Conservation (phyloP, 2,797 vertebrate species). For the Melanogrammus aeglefinus region DNA sequence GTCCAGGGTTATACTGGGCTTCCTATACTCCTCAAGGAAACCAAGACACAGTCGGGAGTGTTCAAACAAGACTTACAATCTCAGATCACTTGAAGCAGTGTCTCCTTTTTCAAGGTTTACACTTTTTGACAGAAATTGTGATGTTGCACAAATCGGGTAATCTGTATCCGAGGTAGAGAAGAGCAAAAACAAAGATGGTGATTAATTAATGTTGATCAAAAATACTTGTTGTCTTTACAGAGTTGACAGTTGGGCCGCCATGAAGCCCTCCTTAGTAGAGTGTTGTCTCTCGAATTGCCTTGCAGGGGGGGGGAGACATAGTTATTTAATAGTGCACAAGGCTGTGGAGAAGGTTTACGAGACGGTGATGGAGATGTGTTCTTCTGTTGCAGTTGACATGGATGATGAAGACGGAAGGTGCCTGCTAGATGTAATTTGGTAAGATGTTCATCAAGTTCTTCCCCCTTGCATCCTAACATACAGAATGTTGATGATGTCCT, state of each 20-base stretch:
- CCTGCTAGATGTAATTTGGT: slow-evolving; percentile 99
- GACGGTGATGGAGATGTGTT: background rate
- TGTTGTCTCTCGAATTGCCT: background rate
- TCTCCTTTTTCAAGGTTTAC: background rate
- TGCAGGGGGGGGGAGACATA: background rate
- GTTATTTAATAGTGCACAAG: background rate
- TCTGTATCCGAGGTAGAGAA: background rate
- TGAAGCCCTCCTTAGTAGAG: background rate
- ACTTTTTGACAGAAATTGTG: background rate
- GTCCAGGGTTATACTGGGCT: background rate
- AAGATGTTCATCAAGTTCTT: slow-evolving; percentile 59
- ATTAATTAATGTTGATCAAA: background rate
- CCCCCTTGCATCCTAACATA: background rate
- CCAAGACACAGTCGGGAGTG: background rate
- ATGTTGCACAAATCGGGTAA: background rate
- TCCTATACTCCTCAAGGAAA: background rate
- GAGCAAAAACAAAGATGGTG: background rate
- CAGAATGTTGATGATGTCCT: background rate
- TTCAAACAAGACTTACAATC: background rate
- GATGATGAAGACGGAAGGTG: slow-evolving; percentile 99
- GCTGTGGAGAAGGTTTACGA: background rate
- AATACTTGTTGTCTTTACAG: background rate
- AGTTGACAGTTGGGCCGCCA: background rate
- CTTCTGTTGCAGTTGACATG: slow-evolving; percentile 87
- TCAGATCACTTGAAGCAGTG: background rate